These are phyloP conservation scores for Ciconia stormi DNA, from an alignment of 2,113 vertebrate species.

Conservation along the genomic window DNA sequence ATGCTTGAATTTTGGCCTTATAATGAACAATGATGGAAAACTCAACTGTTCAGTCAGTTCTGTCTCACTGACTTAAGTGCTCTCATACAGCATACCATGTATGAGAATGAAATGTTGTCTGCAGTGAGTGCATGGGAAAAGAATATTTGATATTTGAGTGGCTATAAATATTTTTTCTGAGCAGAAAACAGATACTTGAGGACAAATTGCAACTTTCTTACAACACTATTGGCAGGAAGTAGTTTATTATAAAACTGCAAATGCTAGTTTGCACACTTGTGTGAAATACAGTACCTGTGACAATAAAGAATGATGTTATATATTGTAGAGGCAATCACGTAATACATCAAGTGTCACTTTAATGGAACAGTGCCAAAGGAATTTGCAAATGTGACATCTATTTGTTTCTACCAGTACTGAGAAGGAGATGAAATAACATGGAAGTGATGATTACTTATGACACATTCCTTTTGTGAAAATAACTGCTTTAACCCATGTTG, in stretches of 20 bases:
- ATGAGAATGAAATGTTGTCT: neutral
- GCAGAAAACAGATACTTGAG: neutral
- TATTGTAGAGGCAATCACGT: neutral
- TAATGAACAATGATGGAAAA: neutral
- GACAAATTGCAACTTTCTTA: constrained; percentile 1
- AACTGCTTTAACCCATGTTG: neutral
- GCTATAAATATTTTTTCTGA: constrained; percentile 5
- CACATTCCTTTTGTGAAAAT: neutral
- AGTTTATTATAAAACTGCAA: neutral
- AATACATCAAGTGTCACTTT: constrained; percentile 10
- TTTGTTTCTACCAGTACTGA: neutral
- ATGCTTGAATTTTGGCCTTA: neutral
- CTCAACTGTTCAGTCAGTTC: neutral
- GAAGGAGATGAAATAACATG: neutral
- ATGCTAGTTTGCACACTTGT: neutral
- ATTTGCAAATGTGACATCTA: constrained; percentile 25
- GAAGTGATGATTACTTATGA: constrained; percentile 31
- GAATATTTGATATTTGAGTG: neutral
- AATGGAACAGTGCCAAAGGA: constrained; percentile 2
- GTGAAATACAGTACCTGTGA: constrained; percentile 8
- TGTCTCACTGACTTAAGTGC: neutral
- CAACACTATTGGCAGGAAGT: neutral
- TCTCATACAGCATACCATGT: neutral
- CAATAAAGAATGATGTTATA: neutral
- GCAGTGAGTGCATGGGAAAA: neutral